Base-by-base conservation (phyloP, 2,113 vertebrate genomes). In the Brachionichthys hirsutus region DNA sequence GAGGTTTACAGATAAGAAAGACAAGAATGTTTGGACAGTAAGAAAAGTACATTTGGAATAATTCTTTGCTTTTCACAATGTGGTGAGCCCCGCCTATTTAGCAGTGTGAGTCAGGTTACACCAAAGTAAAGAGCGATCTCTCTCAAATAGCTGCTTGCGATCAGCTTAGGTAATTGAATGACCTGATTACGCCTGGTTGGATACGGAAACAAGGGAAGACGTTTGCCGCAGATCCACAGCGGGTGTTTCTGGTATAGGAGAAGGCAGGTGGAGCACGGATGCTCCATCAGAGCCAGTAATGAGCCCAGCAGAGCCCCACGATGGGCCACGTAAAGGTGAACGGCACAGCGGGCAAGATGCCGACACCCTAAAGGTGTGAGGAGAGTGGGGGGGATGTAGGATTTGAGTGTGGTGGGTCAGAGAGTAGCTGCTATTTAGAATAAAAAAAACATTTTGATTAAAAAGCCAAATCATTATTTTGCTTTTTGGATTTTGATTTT, bases 241-340 rank as follows among this genome's bases (percentile, higher is more conserved):
- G 1, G 24, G 24, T 30, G 24, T 30, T 30, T 30, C 24, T n/a
- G n/a, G n/a, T n/a, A n/a, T n/a, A n/a, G n/a, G n/a, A 54, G 66
- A 62, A 57, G 20, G 57, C 59, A 70, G 46, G 51, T 57, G 45
- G 75, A 53, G 62, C 22, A 11, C 16, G 3, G 66, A 41, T 48
- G 46, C 6, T 3, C 52, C 6, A 53, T 46, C 54, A 54, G 62
- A 63, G 59, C 14, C 0, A 61, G 60, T 87, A 81, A 78, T 72
- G 51, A 83, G 68, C 10, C 22, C 38, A 15, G 68, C 44, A n/a
- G 43, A 20, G 53, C 58, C 1, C 17, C 70, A 38, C 41, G 34
- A 52, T 1, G 8, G 36, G 30, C 15, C 24, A 30, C 12, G 38
- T 56, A 47, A 73, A 78, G 79, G 76, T 78, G 68, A 80, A 62